Percentiles rank a stretch among this genome's conserved stretches.
phyloP scores from a whole-genome alignment of 2,113 vertebrate genomes.

The Macaca nemestrina region DNA sequence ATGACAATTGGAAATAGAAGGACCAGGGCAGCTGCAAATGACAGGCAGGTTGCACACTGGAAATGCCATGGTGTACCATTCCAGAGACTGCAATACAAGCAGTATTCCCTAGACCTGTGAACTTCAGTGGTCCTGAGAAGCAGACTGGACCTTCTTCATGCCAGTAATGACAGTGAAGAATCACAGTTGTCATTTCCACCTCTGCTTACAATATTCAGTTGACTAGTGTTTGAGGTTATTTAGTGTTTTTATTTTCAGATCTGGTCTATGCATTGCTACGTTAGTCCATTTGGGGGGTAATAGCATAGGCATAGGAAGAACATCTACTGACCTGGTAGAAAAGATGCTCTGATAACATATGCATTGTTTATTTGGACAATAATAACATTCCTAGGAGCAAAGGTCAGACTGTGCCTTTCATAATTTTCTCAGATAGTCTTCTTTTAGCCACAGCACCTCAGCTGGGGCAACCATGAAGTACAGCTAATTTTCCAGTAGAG shows the following conservation, averaged over 20 bases:
- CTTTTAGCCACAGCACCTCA: background rate
- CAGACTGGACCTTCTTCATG: background rate
- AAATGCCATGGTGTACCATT: fast-evolving
- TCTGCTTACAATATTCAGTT: background rate
- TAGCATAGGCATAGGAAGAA: background rate
- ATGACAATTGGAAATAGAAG: background rate
- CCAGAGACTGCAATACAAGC: background rate
- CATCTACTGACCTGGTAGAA: background rate
- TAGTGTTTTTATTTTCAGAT: background rate
- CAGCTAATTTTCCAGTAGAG: background rate
- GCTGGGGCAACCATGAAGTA: background rate
- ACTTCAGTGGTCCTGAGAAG: background rate
- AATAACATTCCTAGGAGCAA: background rate
- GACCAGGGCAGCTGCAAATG: background rate
- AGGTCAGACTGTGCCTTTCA: background rate
- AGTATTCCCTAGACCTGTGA: background rate
- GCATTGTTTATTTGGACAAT: background rate
- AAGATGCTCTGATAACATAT: background rate
- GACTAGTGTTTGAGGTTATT: background rate
- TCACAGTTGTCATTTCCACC: background rate
- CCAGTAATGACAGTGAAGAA: background rate
- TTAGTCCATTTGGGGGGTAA: background rate
- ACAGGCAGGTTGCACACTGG: background rate
- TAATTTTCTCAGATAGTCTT: background rate
- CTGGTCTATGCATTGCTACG: background rate